Base-by-base conservation (phyloP, 2,797 vertebrate species). In the Ataeniobius toweri region DNA sequence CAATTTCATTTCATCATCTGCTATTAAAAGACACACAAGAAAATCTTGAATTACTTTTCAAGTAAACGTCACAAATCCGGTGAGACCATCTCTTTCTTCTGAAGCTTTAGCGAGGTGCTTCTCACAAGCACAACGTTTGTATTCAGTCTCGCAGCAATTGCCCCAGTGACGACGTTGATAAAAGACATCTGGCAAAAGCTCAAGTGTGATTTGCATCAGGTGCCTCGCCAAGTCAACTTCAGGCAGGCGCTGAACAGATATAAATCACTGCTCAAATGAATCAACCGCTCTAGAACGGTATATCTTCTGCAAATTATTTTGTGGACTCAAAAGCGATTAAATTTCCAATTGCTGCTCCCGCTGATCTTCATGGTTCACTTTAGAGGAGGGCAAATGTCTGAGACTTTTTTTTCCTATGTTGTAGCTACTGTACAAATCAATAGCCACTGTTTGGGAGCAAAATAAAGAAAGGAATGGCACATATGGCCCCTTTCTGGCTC, bases 361-460 rank as follows among this genome's bases (percentile, higher is more conserved):
- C 80, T 92, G 91, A 90, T 91, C 92, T 92, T 91, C 90, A 91
- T 48, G 92, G 71, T 93, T 93, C 86, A 87, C 91, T 94, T 90
- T 71, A 89, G 86, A 86, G 72, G 88, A 91, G 91, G 90, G 85
- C 91, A 92, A 92, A 92, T 91, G 89, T 93, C 92, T 92, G 89
- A 86, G 88, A 79, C 18, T 75, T 80, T 86, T 86, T 82, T 80
- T 88, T 81, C 58, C 74, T 22, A 26, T 76, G 83, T 88, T 88
- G 82, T 86, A 79, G 90, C 86, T 87, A 94, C 92, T 92, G 93
- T 93, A 93, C 89, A 65, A 80, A 93, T 93, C 92, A 93, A 93
- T 93, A 91, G 71, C 77, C 74, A 83, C 82, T 88, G 89, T 90
- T 91, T 83, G 87, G 83, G 72, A 88, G 88, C 88, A 76, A 82